These are phyloP conservation scores for Sitobion miscanthi DNA, from an alignment of 1,140 invertebrate species.

Conservation along the genomic window DNA sequence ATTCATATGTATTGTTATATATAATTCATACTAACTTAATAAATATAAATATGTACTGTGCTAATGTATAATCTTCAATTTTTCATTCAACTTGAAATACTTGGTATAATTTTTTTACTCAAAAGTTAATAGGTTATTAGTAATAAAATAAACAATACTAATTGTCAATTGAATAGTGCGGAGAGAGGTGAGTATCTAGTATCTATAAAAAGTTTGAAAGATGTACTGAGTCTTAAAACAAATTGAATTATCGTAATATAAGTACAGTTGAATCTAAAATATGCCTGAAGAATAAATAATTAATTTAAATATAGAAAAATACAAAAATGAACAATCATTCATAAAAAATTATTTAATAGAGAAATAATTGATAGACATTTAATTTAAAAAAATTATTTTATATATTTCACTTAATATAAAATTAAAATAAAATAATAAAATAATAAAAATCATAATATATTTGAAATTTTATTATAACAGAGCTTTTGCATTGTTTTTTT, in stretches of 20 bases:
- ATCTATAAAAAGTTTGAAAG: neutral
- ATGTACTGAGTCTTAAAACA: neutral
- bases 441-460: neutral
- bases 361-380: neutral
- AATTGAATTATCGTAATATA: neutral
- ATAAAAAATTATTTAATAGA: neutral
- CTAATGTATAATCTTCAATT: neutral
- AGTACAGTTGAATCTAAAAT: neutral
- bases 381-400: neutral
- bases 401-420: neutral
- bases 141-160: neutral
- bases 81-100: neutral
- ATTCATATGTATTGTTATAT: neutral
- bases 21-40: neutral
- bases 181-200: neutral
- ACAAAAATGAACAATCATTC: neutral
- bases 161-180: neutral
- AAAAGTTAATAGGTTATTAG: neutral
- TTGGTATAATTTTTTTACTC: neutral
- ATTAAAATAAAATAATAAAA: slow-evolving; percentile 9
- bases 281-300: neutral
- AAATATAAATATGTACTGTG: neutral
- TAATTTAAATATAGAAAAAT: neutral
- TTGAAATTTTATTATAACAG: slow-evolving; percentile 41
- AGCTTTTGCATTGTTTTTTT: neutral